Base-by-base conservation (phyloP, 2,888 invertebrate genomes). In the Andrena chrysosceles region DNA sequence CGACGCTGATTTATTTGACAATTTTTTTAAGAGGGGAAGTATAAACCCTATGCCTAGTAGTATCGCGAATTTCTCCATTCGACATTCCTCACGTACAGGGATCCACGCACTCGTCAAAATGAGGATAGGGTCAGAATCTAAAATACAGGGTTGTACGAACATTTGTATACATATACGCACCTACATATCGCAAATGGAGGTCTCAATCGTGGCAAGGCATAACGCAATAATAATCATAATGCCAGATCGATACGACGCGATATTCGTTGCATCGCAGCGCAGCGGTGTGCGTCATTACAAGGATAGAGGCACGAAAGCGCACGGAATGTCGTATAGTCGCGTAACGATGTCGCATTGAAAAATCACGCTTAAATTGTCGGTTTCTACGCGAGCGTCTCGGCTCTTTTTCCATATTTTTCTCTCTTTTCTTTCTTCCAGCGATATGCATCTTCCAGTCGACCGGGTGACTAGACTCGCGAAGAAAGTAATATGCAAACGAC, bases 201-300 rank as follows among this genome's bases (percentile, higher is more conserved):
- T 91, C 92, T 92, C 91, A 92, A 92, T 93, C 89, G 85, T 63
- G 86, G 82, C 82, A 77, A 85, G 87, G 89, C 85, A 84, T 90
- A 91, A 91, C 88, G 89, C 91, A 91, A 92, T 92, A 92, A 91
- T 85, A 89, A 92, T 91, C 90, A 91, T 89, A 90, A 90, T 89
- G 91, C 85, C 90, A 90, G 92, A 92, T 92, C 92, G 92, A 92
- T 92, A 90, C 89, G 26, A 26, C 10, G 90, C 89, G 92, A 92
- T 90, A 91, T 88, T 86, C 86, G 87, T 89, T 86, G 89, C 87
- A 87, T 89, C 89, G 88, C 87, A 86, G 88, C 89, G 88, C 81
- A 73, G 83, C 26, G 75, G 78, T 84, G 87, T 87, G 86, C 89
- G 88, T 87, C 89, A 86, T 89, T 90, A 88, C 85, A 83, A 86